phyloP scores from a whole-genome alignment of 1,140 invertebrate genomes.

The Rhopalosiphum padi region DNA sequence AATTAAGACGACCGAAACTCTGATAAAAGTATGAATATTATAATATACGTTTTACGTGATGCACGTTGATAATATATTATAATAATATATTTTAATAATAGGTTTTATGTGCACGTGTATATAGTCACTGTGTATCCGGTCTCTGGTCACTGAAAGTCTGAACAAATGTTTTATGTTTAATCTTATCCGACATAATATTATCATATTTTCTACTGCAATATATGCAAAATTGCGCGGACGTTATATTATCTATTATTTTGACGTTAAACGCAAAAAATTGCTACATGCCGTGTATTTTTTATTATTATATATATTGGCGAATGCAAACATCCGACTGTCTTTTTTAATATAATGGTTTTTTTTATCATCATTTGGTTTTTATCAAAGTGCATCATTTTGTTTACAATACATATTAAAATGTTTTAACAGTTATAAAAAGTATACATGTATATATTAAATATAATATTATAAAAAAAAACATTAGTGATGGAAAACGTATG shows the following conservation, averaged over 20 bases:
- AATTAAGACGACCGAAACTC: neutral
- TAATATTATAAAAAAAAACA: neutral
- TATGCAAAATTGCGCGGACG: neutral
- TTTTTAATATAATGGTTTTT: neutral
- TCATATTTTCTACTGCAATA: neutral
- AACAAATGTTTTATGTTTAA: neutral
- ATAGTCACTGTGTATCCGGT: neutral
- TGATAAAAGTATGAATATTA: constrained; percentile 1
- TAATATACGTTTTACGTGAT: neutral
- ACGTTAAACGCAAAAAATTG: neutral
- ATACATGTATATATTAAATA: neutral
- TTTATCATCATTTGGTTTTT: neutral
- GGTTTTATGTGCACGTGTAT: neutral
- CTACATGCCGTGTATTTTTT: neutral
- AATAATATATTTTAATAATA: neutral
- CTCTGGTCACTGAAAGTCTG: neutral
- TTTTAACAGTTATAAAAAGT: neutral
- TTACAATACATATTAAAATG: neutral
- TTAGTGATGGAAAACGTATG: neutral
- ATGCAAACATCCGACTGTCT: neutral
- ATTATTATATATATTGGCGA: neutral
- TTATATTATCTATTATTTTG: neutral
- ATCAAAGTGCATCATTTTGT: neutral
- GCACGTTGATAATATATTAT: neutral
- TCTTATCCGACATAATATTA: neutral